These are phyloP conservation scores for Cybosia mesomella DNA, from an alignment of 2,888 invertebrate genomes.

Conservation along the genomic window DNA sequence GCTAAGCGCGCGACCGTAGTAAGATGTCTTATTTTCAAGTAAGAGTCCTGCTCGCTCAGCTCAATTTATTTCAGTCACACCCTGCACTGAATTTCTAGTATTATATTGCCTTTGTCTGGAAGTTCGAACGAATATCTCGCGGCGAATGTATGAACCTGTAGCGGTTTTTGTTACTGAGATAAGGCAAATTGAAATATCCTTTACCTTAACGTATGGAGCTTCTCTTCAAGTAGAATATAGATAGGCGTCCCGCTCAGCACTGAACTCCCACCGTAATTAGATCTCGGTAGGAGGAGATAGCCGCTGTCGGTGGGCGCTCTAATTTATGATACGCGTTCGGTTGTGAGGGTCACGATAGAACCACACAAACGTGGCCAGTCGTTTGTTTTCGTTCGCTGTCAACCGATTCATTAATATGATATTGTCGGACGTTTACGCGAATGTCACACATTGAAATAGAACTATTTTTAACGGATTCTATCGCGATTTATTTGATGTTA, in stretches of 20 bases:
- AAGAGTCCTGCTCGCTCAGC: no score
- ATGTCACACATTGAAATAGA: no score
- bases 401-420: no score
- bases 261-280: neutral
- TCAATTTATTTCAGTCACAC: no score
- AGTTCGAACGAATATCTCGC: neutral
- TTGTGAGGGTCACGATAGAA: neutral
- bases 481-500: no score
- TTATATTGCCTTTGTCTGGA: neutral
- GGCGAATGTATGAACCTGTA: conserved; percentile 20
- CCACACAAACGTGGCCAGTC: neutral
- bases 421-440: no score
- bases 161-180: conserved; percentile 30
- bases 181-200: conserved; percentile 43
- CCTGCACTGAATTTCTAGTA: no score
- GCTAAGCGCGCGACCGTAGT: no score
- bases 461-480: no score
- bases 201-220: conserved; percentile 27
- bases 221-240: conserved; percentile 24
- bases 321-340: neutral
- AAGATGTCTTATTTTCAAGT: no score
- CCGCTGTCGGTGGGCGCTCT: neutral
- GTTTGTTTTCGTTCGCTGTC: neutral
- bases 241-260: conserved; percentile 3
- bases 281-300: conserved; percentile 13